phyloP scores from a whole-genome alignment of 2,888 invertebrate species.

The Lacanobia wlatinum region DNA sequence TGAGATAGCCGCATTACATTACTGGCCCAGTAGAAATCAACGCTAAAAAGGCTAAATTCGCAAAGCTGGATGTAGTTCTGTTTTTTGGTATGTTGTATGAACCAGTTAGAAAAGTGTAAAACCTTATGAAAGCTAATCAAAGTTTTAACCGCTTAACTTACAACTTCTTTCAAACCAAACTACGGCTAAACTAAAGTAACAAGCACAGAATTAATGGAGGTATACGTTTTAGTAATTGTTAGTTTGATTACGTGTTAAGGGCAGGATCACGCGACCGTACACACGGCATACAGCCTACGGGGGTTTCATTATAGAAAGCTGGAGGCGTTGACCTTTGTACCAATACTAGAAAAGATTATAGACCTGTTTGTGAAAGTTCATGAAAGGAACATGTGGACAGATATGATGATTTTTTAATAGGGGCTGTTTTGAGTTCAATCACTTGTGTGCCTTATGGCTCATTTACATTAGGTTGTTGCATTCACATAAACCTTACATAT shows the following conservation, averaged over 20 bases:
- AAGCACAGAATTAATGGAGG: conserved; percentile 41
- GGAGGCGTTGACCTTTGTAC: conserved; percentile 32
- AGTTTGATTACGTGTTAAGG: conserved; percentile 58
- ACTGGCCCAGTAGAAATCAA: no score
- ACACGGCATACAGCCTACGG: conserved; percentile 18
- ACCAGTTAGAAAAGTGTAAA: no score
- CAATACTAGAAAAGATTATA: conserved; percentile 17
- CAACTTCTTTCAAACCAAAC: conserved; percentile 21
- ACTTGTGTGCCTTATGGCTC: neutral
- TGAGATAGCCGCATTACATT: no score
- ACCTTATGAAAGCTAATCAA: conserved; percentile 2
- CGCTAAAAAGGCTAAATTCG: no score
- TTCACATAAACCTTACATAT: no score
- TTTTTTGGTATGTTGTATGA: no score
- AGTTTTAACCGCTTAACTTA: conserved; percentile 4
- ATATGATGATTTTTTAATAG: conserved; percentile 18
- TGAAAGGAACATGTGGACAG: conserved; percentile 6
- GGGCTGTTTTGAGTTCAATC: conserved; percentile 5
- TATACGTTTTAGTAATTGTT: conserved; percentile 44
- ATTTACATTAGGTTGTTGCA: no score
- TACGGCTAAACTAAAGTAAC: conserved; percentile 24
- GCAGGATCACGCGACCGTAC: conserved; percentile 42
- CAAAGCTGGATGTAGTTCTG: no score
- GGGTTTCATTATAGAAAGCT: neutral
- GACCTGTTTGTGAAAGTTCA: neutral